Percentiles rank a stretch among this genome's conserved stretches.
phyloP scores from a whole-genome alignment of 2,797 vertebrate genomes.

The Rachycentron canadum region DNA sequence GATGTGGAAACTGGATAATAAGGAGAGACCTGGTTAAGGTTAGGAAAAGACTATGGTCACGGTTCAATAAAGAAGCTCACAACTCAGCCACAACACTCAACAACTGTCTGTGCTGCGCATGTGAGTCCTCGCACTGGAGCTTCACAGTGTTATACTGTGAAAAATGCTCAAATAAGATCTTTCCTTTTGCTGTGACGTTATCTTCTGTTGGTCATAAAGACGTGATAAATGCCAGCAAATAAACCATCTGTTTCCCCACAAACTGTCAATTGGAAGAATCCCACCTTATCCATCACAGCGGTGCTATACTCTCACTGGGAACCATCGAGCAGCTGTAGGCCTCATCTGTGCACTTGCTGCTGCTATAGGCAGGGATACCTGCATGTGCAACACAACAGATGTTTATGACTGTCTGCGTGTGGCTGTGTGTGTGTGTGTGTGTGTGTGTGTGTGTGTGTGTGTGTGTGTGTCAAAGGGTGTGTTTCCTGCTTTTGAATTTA shows the following conservation, averaged over 20 bases:
- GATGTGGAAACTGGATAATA: slow-evolving; percentile 5
- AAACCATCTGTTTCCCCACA: slow-evolving; percentile 75
- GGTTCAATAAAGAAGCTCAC: background rate
- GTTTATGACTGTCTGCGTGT: slow-evolving; percentile 73
- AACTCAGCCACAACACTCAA: background rate
- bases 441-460: slow-evolving; percentile 4
- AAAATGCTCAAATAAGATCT: slow-evolving; percentile 27
- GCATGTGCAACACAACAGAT: slow-evolving; percentile 79
- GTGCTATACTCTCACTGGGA: slow-evolving; percentile 59
- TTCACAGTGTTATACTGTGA: slow-evolving; percentile 9
- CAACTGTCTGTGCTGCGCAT: background rate
- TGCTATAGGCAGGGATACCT: slow-evolving; percentile 74
- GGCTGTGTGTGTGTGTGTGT: slow-evolving; percentile 18
- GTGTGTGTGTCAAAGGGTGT: slow-evolving; percentile 32
- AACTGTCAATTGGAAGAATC: slow-evolving; percentile 72
- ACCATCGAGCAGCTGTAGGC: slow-evolving; percentile 77
- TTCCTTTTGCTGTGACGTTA: slow-evolving; percentile 26
- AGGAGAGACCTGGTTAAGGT: background rate
- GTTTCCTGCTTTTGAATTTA: slow-evolving; percentile 55
- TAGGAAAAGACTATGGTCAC: background rate
- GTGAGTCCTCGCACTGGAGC: background rate
- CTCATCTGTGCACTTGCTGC: slow-evolving; percentile 77
- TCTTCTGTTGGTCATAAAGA: slow-evolving; percentile 75
- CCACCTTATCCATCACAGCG: slow-evolving; percentile 71
- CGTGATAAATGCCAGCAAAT: slow-evolving; percentile 71